phyloP scores from a whole-genome alignment of 2,113 vertebrate genomes.

The Oncorhynchus keta region DNA sequence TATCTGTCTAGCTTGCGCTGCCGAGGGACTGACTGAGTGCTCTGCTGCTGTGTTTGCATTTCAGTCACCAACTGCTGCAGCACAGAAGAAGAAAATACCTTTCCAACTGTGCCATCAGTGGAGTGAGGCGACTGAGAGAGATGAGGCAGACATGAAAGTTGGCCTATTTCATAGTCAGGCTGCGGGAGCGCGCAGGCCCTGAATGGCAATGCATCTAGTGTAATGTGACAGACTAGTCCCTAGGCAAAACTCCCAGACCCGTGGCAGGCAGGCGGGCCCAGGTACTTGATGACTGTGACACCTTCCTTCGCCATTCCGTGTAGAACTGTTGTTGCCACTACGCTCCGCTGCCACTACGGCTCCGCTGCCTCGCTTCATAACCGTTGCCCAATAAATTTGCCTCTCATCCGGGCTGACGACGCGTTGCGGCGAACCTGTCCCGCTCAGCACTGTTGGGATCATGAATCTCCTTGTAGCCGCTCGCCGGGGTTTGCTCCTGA shows the following conservation, averaged over 20 bases:
- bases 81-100: conserved; percentile 32
- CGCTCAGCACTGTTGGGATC: conserved; percentile 75
- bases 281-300: conserved; percentile 82
- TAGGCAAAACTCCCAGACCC: conserved; percentile 72
- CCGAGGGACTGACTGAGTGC: conserved; percentile 33
- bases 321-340: conserved; percentile 72
- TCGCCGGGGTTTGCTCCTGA: conserved; percentile 72
- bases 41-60: conserved; percentile 57
- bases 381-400: conserved; percentile 73
- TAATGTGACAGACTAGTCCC: conserved; percentile 83
- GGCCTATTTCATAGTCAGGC: conserved; percentile 82
- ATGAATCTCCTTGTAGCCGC: conserved; percentile 76
- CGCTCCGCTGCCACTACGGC: conserved; percentile 76
- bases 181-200: conserved; percentile 70
- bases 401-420: conserved; percentile 73
- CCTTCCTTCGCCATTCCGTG: conserved; percentile 73
- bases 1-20: conserved; percentile 48
- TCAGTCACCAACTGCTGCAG: conserved; percentile 67
- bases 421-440: conserved; percentile 71
- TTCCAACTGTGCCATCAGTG: conserved; percentile 70
- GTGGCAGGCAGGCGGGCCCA: conserved; percentile 72
- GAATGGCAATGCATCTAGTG: conserved; percentile 80
- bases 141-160: conserved; percentile 79
- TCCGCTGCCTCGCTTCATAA: conserved; percentile 74
- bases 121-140: conserved; percentile 66